phyloP scores from a whole-genome alignment of 2,113 vertebrate species.

The Syrmaticus mikado region DNA sequence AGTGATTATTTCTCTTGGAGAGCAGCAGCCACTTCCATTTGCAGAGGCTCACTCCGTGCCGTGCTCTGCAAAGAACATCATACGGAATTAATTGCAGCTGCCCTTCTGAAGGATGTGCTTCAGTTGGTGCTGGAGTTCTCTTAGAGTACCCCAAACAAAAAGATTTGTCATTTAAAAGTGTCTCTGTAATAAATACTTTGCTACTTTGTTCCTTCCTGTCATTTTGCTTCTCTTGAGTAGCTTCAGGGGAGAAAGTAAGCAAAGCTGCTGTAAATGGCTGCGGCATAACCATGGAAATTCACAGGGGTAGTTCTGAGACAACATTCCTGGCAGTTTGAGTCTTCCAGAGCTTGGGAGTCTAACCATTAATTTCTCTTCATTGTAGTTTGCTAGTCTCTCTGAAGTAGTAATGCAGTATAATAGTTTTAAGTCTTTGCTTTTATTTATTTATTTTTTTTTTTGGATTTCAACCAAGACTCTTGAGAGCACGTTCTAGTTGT shows the following conservation, averaged over 20 bases:
- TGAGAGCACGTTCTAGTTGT: neutral
- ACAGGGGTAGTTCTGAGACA: neutral
- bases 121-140: neutral
- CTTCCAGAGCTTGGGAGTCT: neutral
- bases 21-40: neutral
- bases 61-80: neutral
- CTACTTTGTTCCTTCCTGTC: neutral
- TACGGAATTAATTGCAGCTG: neutral
- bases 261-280: neutral
- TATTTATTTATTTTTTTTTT: neutral
- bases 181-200: neutral
- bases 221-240: neutral
- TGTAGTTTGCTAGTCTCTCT: neutral
- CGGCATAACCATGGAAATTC: conserved; percentile 25
- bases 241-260: conserved; percentile 10
- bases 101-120: neutral
- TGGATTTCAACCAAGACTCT: neutral
- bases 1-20: neutral
- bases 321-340: neutral
- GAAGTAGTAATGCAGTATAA: neutral
- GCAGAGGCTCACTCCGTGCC: neutral
- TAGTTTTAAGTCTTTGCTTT: neutral
- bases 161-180: neutral
- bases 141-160: neutral
- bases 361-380: neutral